These are phyloP conservation scores for Yoshiicerus persimilis DNA, from an alignment of 1,140 invertebrate genomes.

Conservation along the genomic window DNA sequence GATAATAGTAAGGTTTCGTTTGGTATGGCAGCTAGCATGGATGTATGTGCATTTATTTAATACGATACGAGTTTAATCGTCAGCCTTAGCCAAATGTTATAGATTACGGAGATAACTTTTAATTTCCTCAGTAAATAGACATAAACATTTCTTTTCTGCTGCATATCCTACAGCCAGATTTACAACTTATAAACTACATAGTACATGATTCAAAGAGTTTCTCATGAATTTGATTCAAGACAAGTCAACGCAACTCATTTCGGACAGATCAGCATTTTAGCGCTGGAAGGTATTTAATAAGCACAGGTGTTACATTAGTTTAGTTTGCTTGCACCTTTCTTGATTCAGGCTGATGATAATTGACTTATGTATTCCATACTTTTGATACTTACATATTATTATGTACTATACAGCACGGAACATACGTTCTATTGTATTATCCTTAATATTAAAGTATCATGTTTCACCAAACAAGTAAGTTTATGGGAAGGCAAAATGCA, in stretches of 20 bases:
- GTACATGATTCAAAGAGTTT: conserved; percentile 12
- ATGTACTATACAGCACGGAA: too few relatives aligned
- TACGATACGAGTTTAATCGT: not conserved
- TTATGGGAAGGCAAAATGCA: not conserved
- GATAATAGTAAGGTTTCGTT: not conserved
- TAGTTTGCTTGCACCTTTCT: conserved; percentile 2
- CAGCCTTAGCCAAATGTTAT: not conserved
- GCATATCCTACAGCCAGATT: not conserved
- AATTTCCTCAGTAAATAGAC: conserved; percentile 6
- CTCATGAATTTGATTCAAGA: conserved; percentile 6
- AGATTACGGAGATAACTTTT: not conserved
- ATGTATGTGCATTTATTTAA: not conserved
- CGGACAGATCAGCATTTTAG: conserved; percentile 16
- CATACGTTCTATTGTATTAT: not conserved
- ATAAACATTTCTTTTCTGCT: not conserved
- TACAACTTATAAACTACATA: not conserved
- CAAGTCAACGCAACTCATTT: not conserved
- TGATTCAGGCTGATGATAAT: not conserved
- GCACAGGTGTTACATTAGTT: conserved; percentile 25
- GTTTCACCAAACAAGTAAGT: not conserved
- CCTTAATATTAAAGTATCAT: not conserved
- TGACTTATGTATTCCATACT: not conserved
- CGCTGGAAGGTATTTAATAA: not conserved
- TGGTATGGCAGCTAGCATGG: not conserved
- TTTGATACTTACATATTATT: not conserved